These are phyloP conservation scores for Eupithecia abbreviata DNA, from an alignment of 2,888 invertebrate species.

Conservation along the genomic window DNA sequence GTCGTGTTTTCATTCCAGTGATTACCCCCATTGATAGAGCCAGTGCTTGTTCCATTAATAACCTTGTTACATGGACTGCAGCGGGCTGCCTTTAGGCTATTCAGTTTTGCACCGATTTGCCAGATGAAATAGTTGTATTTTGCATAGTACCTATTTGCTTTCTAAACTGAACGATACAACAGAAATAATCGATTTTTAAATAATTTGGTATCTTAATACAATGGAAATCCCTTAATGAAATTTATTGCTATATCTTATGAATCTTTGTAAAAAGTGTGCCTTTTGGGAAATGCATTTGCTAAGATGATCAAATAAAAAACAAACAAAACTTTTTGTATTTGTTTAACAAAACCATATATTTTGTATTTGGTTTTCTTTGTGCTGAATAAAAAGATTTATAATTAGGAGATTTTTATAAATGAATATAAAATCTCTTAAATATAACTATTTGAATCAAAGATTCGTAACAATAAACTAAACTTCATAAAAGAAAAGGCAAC, in stretches of 20 bases:
- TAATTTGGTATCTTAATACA: no score
- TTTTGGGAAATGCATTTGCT: neutral
- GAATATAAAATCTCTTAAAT: no score
- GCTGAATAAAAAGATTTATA: no score
- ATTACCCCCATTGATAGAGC: slow-evolving; percentile 27
- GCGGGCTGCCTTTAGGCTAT: neutral
- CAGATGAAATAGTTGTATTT: neutral
- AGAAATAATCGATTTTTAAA: neutral
- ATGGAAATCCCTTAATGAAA: no score
- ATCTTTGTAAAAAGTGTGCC: neutral
- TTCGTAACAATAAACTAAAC: neutral
- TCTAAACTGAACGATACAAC: neutral
- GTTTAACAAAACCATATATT: no score
- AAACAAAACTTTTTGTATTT: no score
- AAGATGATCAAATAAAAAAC: no score
- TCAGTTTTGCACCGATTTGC: neutral
- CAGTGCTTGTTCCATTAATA: slow-evolving; percentile 18
- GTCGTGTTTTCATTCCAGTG: slow-evolving; percentile 34
- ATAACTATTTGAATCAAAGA: no score
- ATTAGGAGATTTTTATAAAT: no score
- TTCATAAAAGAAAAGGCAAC: neutral
- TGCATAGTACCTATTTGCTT: neutral
- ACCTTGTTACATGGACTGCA: slow-evolving; percentile 16
- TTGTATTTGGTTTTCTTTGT: no score
- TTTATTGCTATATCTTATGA: no score